Percentiles rank a stretch among this genome's conserved stretches.
Conservation (phyloP, 1,140 invertebrate genomes). For the Lucilia cuprina region DNA sequence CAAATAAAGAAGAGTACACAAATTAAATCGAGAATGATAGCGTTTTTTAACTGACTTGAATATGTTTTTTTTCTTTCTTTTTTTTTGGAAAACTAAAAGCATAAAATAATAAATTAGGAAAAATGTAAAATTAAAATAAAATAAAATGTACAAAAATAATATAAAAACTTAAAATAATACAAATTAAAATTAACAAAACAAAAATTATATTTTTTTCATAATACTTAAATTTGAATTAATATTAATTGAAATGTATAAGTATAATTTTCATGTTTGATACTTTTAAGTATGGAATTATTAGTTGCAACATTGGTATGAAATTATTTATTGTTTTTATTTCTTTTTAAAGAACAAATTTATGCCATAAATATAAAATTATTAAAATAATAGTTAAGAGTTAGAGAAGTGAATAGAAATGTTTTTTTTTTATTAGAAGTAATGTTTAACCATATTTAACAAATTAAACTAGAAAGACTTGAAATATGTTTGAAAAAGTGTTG, state of each 20-base stretch:
- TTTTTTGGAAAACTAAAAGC: background rate
- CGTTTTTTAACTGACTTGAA: background rate
- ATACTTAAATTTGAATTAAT: slow-evolving; percentile 23
- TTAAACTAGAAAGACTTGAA: background rate
- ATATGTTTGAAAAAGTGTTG: too few species aligned
- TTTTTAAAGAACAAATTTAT: background rate
- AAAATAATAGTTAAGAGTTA: background rate
- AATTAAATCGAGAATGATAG: background rate
- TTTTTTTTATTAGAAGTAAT: too few species aligned
- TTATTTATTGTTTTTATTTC: background rate
- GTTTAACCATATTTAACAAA: too few species aligned
- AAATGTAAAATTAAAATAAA: slow-evolving; percentile 5
- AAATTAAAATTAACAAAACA: slow-evolving; percentile 32
- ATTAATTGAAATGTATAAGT: slow-evolving; percentile 17
- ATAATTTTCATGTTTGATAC: slow-evolving; percentile 22
- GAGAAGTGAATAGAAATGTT: too few species aligned
- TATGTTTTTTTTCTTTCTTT: background rate
- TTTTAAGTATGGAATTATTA: slow-evolving; percentile 27
- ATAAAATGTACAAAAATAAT: slow-evolving; percentile 18
- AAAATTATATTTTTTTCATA: slow-evolving; percentile 20
- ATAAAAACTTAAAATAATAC: slow-evolving; percentile 16
- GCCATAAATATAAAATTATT: background rate
- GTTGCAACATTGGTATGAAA: background rate
- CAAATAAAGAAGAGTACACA: background rate
- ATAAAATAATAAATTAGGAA: slow-evolving; percentile 6